Evolutionary conservation across 2,113 vertebrate species (phyloP).

Genomic region (Henicopernis longicauda): DNA sequence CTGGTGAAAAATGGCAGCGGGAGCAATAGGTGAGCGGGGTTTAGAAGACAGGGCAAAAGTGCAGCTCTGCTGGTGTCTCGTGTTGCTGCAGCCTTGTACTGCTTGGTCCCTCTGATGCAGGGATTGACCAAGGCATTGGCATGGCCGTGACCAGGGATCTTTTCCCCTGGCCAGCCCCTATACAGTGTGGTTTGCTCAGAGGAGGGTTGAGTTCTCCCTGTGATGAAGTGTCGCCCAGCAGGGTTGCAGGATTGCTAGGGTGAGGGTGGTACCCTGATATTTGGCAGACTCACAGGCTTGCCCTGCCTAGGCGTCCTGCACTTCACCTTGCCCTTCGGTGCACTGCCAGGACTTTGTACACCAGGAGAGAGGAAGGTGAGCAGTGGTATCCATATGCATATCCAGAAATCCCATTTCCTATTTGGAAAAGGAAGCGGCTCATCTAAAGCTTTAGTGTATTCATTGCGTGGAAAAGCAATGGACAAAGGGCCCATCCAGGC

Average conservation of each 20-base stretch:
- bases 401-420: neutral
- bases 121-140: fast-evolving
- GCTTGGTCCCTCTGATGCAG: neutral
- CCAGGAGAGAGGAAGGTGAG: neutral
- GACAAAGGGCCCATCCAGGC: conserved; percentile 44
- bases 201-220: neutral
- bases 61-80: neutral
- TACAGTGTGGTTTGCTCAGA: neutral
- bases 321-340: neutral
- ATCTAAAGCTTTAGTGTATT: neutral
- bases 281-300: neutral
- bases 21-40: neutral
- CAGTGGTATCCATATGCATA: neutral
- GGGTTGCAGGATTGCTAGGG: neutral
- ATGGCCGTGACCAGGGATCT: neutral
- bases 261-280: neutral
- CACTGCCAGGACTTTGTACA: fast-evolving
- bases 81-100: neutral
- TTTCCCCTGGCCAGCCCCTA: neutral
- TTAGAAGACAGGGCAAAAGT: neutral
- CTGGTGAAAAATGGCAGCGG: neutral
- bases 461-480: neutral
- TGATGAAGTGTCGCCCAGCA: neutral
- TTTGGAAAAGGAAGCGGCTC: neutral
- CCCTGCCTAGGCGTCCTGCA: neutral